phyloP scores from a whole-genome alignment of 2,113 vertebrate species.

The Prinia subflava region DNA sequence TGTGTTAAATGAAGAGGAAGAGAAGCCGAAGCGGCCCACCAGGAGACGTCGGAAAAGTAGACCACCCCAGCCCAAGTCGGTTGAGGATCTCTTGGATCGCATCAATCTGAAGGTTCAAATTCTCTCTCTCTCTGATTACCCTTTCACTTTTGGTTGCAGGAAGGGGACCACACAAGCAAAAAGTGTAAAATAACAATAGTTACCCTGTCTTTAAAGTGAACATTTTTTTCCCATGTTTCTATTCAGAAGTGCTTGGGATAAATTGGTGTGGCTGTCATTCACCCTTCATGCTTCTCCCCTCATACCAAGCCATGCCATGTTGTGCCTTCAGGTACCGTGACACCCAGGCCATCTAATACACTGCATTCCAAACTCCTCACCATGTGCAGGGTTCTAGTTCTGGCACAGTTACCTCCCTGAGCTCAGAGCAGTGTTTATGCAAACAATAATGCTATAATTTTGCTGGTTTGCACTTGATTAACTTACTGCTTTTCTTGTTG shows the following conservation, averaged over 20 bases:
- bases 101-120: constrained; percentile 89
- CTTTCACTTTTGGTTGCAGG: background rate
- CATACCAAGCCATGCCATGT: background rate
- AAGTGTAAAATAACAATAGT: background rate
- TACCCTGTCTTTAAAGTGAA: background rate
- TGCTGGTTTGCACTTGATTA: background rate
- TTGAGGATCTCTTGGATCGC: constrained; percentile 94
- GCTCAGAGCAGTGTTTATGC: background rate
- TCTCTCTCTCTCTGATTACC: background rate
- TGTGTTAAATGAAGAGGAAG: constrained; percentile 89
- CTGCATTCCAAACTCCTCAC: background rate
- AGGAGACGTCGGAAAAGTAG: constrained; percentile 87
- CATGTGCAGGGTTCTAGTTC: background rate
- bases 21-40: constrained; percentile 90
- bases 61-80: constrained; percentile 91
- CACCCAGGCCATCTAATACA: background rate
- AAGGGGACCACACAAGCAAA: background rate
- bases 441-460: background rate
- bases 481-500: background rate
- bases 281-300: background rate
- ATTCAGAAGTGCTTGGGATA: background rate
- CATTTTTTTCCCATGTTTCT: background rate
- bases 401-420: background rate
- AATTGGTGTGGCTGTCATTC: background rate
- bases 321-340: background rate